Evolutionary conservation across 2,888 invertebrate species (phyloP).

Genomic region (Macrosiphum euphorbiae): DNA sequence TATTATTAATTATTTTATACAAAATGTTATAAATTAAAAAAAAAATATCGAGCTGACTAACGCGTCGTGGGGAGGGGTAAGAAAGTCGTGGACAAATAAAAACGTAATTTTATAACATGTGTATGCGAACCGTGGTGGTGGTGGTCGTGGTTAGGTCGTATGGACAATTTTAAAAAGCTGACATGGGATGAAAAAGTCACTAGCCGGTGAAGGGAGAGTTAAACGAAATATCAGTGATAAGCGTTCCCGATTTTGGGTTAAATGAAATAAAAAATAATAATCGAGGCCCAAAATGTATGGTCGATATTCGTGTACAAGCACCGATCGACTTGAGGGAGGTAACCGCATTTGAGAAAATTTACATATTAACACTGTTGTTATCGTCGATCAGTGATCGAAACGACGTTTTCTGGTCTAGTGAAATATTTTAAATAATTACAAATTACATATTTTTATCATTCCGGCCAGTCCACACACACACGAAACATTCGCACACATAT

Average conservation of each 20-base stretch:
- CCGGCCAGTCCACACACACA: background rate
- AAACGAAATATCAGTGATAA: background rate
- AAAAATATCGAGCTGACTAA: background rate
- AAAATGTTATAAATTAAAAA: background rate
- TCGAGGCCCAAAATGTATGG: background rate
- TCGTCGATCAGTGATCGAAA: background rate
- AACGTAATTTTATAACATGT: background rate
- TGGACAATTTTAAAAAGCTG: background rate
- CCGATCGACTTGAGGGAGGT: background rate
- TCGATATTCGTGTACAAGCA: background rate
- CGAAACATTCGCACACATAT: background rate
- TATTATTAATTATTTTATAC: background rate
- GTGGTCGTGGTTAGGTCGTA: background rate
- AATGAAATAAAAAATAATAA: background rate
- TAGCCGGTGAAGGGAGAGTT: background rate
- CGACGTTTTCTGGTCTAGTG: background rate
- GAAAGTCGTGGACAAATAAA: background rate
- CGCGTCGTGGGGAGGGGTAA: background rate
- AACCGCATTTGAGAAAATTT: background rate
- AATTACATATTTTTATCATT: background rate
- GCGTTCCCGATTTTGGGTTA: background rate
- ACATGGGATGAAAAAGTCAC: background rate
- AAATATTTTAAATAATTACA: background rate
- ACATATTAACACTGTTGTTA: background rate
- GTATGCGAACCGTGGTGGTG: background rate